Evolutionary conservation across 2,888 invertebrate species (phyloP).

Genomic region (Dynastes maya): DNA sequence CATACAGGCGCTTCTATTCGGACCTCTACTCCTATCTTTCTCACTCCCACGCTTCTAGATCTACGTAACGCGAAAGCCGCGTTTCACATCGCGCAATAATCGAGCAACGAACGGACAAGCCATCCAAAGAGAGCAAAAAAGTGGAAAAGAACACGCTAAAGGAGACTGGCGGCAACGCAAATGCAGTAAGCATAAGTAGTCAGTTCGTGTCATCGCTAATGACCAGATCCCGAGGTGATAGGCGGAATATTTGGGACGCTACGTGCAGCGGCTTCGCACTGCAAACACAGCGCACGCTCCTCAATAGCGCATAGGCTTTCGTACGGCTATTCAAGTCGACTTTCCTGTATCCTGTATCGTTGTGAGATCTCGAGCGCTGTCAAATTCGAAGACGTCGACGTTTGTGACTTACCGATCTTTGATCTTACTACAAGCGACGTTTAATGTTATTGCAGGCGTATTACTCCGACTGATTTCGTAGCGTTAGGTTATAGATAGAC

Average conservation of each 20-base stretch:
- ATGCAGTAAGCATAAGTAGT: conserved; percentile 55
- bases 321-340: neutral
- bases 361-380: neutral
- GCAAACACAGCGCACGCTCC: conserved; percentile 22
- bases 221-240: conserved; percentile 57
- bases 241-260: conserved; percentile 52
- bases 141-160: neutral
- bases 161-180: conserved; percentile 34
- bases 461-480: neutral
- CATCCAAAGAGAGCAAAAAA: neutral
- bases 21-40: neutral
- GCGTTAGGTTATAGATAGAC: too few species aligned
- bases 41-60: neutral
- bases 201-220: conserved; percentile 59
- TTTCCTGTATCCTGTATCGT: neutral
- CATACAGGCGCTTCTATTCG: too few species aligned
- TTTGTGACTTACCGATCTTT: conserved; percentile 12
- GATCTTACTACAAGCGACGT: conserved; percentile 15
- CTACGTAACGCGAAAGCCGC: neutral
- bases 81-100: neutral
- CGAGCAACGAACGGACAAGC: neutral
- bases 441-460: neutral
- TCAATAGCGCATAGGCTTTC: conserved; percentile 22
- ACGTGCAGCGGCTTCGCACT: conserved; percentile 46
- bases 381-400: conserved; percentile 3